These are phyloP conservation scores for Tortricodes alternella DNA, from an alignment of 2,888 invertebrate species.

Conservation along the genomic window DNA sequence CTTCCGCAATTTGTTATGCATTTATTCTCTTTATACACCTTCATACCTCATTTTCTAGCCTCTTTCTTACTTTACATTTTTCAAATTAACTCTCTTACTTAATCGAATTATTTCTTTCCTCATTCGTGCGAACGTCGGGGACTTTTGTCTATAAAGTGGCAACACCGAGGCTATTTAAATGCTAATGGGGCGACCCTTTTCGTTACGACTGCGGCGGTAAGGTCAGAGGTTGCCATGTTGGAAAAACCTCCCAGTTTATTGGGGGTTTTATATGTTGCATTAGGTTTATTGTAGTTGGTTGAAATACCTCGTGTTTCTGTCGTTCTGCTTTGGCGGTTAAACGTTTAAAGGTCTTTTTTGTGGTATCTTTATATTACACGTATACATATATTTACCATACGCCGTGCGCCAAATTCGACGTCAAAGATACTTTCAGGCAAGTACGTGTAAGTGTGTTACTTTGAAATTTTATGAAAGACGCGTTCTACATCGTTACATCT, in stretches of 20 bases:
- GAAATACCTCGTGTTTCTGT: slow-evolving; percentile 18
- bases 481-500: background rate
- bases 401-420: background rate
- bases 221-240: slow-evolving; percentile 24
- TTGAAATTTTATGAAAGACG: background rate
- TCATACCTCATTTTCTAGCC: slow-evolving; percentile 5
- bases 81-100: slow-evolving; percentile 20
- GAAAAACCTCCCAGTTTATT: slow-evolving; percentile 24
- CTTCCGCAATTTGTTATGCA: slow-evolving; percentile 1
- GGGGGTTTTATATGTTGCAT: slow-evolving; percentile 29
- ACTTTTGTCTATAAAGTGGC: slow-evolving; percentile 31
- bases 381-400: background rate
- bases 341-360: background rate
- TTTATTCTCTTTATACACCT: slow-evolving; percentile 4
- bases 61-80: slow-evolving; percentile 5
- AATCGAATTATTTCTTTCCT: slow-evolving; percentile 25
- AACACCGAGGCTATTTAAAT: slow-evolving; percentile 52
- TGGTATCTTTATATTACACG: background rate
- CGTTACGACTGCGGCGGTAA: slow-evolving; percentile 26
- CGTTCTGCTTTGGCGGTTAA: background rate
- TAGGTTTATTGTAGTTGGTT: slow-evolving; percentile 28
- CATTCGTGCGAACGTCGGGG: slow-evolving; percentile 16
- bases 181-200: slow-evolving; percentile 54
- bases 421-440: background rate
- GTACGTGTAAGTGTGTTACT: background rate